Percentiles rank a stretch among this genome's conserved stretches.
Evolutionary conservation across 2,888 invertebrate species (phyloP).

Genomic region (Acrocyrtus sp.): DNA sequence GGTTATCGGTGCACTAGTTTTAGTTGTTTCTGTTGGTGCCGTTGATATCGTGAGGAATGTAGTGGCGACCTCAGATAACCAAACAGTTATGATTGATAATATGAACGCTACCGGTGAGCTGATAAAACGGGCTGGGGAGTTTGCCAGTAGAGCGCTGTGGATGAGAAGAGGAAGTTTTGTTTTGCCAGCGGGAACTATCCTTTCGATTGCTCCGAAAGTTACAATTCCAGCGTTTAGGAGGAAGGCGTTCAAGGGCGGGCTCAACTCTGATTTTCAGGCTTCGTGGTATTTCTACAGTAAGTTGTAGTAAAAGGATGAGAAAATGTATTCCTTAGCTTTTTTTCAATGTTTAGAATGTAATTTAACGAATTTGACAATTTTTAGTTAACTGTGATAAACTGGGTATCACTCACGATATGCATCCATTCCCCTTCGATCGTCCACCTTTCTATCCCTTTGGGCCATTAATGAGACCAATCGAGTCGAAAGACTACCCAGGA

Average conservation of each 20-base stretch:
- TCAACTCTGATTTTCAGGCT: slow-evolving; percentile 56
- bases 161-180: slow-evolving; percentile 51
- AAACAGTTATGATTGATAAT: no score
- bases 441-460: slow-evolving; percentile 61
- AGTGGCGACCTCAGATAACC: not conserved
- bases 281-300: slow-evolving; percentile 59
- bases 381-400: slow-evolving; percentile 59
- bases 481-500: slow-evolving; percentile 13
- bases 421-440: slow-evolving; percentile 54
- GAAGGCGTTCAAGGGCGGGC: slow-evolving; percentile 43
- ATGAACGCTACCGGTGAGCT: slow-evolving; percentile 21
- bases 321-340: not conserved
- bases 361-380: slow-evolving; percentile 7
- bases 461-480: slow-evolving; percentile 39
- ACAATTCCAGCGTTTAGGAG: slow-evolving; percentile 43
- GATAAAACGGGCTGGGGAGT: slow-evolving; percentile 31
- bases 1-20: no score
- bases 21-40: not conserved
- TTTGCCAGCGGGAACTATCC: slow-evolving; percentile 54
- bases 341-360: not conserved
- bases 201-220: slow-evolving; percentile 49
- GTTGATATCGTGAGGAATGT: not conserved
- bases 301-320: not conserved
- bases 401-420: slow-evolving; percentile 54
- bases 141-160: slow-evolving; percentile 47